phyloP scores from a whole-genome alignment of 2,888 invertebrate species.

The Panzeria rudis region DNA sequence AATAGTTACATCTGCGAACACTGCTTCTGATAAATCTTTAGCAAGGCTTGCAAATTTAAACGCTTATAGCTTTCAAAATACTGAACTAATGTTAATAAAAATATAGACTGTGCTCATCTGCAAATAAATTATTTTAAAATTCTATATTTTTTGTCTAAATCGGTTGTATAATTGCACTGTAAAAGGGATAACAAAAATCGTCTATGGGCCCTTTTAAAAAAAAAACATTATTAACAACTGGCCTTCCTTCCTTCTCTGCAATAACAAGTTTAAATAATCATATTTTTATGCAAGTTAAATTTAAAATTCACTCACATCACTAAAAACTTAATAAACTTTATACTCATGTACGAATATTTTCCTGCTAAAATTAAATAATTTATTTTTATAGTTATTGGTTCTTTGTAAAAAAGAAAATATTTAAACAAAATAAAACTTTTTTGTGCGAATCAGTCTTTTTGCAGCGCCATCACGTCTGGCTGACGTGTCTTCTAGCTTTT shows the following conservation, averaged over 20 bases:
- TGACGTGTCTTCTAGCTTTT: conserved; percentile 72
- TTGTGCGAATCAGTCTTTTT: conserved; percentile 51
- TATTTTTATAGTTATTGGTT: conserved; percentile 57
- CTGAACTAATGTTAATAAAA: too few species aligned
- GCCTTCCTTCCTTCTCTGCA: not conserved
- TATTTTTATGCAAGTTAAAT: not conserved
- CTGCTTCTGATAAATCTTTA: too few species aligned
- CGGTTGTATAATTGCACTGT: too few species aligned
- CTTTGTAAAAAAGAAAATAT: conserved; percentile 28
- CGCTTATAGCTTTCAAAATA: too few species aligned
- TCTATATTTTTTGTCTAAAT: too few species aligned
- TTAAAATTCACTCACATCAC: not conserved
- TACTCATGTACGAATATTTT: not conserved
- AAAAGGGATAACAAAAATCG: too few species aligned
- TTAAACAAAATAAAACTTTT: conserved; percentile 42
- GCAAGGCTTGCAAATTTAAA: too few species aligned
- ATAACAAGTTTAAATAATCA: not conserved
- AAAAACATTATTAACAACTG: too few species aligned
- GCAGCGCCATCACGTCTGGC: conserved; percentile 77
- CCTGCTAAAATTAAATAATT: conserved; percentile 48
- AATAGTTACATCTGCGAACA: too few species aligned
- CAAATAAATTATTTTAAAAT: too few species aligned
- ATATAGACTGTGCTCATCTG: too few species aligned
- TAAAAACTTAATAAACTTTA: conserved; percentile 2
- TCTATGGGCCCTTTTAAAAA: too few species aligned